Evolutionary conservation across 2,888 invertebrate genomes (phyloP).

Genomic region (Cerceris rybyensis): DNA sequence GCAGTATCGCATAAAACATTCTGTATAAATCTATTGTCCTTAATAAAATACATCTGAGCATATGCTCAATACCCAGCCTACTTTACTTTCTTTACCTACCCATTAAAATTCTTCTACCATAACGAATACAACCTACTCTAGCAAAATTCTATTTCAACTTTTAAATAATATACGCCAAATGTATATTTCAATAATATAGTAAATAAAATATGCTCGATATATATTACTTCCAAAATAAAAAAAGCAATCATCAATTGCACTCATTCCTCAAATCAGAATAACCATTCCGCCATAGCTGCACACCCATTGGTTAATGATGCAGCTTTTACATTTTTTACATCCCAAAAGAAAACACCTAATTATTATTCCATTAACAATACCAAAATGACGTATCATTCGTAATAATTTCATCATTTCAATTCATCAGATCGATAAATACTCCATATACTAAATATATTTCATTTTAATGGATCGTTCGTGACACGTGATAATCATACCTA

Average conservation of each 20-base stretch:
- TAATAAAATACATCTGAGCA: slow-evolving; percentile 69
- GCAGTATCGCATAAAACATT: slow-evolving; percentile 94
- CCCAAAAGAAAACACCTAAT: neutral
- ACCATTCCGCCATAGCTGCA: neutral
- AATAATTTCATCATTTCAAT: no score
- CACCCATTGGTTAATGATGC: neutral
- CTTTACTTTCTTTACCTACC: slow-evolving; percentile 20
- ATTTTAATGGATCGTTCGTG: neutral
- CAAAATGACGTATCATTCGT: no score
- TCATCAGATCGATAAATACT: no score
- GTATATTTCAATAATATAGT: no score
- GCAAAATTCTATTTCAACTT: neutral
- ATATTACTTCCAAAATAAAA: no score
- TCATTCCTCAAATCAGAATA: neutral
- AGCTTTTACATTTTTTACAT: neutral
- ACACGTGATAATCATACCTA: neutral
- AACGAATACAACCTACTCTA: neutral
- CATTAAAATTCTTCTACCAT: neutral
- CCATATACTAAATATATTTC: neutral
- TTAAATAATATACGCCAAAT: neutral
- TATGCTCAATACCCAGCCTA: slow-evolving; percentile 28
- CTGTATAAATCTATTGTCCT: slow-evolving; percentile 68
- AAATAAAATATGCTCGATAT: no score
- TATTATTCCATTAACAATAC: no score
- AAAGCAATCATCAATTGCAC: neutral